Evolutionary conservation across 2,888 invertebrate species (phyloP), one percentile per base, ranked within the genome.

Genomic region (Phlogophora meticulosa): DNA sequence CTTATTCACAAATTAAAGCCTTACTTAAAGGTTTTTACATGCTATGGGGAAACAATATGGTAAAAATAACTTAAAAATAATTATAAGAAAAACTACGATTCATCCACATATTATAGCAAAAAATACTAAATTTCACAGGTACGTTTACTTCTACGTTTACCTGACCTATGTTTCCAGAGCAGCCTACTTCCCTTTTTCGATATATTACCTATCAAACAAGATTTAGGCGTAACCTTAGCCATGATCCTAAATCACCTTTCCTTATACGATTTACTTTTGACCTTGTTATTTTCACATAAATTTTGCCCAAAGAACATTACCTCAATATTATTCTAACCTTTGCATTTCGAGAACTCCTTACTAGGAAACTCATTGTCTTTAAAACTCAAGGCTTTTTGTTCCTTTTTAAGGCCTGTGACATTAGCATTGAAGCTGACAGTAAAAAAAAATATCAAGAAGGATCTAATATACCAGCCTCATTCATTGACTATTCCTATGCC

Each of bases 301-400:
- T 73, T 24, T 72, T 48, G 15, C 40, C n/a, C 20, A 64, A 72
- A 28, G 28, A 70, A 56, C 22, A 34, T n/a, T 20, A 71, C 17
- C 15, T 36, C 11, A 1, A 36, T 17, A 17, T 32, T 32, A 53
- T 53, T 48, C 36, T 34, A 53, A 71, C 49, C 49, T 72, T 56
- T 42, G 34, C 38, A 49, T 60, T 46, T 46, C 20, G 11, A 38
- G 5, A 15, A 22, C 4, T 20, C 10, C 15, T 36, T 36, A 0
- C 40, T 58, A 48, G 40, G 22, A 67, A 68, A 55, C 28, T n/a
- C 7, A 22, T 48, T 73, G 48, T 61, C 72, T 60, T 70, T 61
- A 52, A 7, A 7, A 22, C 5, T n/a, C 60, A 73, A 76, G 76
- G 76, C n/a, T 22, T 38, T 46, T 34, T 0, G 32, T 13, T 20